phyloP scores from a whole-genome alignment of 2,888 invertebrate genomes.

The Drosophila austrosaltans region DNA sequence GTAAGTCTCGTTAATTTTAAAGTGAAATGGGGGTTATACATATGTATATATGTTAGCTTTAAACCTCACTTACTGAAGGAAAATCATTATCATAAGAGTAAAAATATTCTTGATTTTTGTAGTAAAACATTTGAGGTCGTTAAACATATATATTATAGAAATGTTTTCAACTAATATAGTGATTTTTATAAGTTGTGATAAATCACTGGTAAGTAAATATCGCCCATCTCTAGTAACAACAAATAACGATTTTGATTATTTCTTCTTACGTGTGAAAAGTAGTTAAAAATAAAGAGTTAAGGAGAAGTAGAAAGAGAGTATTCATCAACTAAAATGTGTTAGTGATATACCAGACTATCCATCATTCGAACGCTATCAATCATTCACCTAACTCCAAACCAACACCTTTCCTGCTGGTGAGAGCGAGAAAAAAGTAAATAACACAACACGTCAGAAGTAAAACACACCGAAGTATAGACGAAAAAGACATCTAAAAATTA shows the following conservation, averaged over 20 bases:
- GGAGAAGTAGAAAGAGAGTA: conserved; percentile 15
- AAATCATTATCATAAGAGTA: neutral
- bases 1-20: too few relatives aligned
- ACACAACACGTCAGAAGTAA: conserved; percentile 71
- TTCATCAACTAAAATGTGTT: conserved; percentile 48
- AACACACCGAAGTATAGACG: conserved; percentile 33
- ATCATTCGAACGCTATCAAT: conserved; percentile 9
- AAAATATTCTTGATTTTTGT: neutral
- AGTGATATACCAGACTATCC: conserved; percentile 36
- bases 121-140: neutral
- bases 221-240: conserved; percentile 43
- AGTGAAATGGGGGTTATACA: too few relatives aligned
- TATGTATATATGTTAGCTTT: too few relatives aligned
- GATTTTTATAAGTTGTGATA: neutral
- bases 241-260: conserved; percentile 5
- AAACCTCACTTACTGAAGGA: neutral
- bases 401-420: neutral
- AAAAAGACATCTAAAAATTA: conserved; percentile 42
- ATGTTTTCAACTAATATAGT: neutral
- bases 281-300: conserved; percentile 22
- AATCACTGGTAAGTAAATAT: neutral
- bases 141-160: neutral
- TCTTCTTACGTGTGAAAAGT: conserved; percentile 62
- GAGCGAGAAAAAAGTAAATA: conserved; percentile 65
- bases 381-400: conserved; percentile 5